Evolutionary conservation across 2,888 invertebrate genomes (phyloP).

Genomic region (Cremastobaeus sp.): DNA sequence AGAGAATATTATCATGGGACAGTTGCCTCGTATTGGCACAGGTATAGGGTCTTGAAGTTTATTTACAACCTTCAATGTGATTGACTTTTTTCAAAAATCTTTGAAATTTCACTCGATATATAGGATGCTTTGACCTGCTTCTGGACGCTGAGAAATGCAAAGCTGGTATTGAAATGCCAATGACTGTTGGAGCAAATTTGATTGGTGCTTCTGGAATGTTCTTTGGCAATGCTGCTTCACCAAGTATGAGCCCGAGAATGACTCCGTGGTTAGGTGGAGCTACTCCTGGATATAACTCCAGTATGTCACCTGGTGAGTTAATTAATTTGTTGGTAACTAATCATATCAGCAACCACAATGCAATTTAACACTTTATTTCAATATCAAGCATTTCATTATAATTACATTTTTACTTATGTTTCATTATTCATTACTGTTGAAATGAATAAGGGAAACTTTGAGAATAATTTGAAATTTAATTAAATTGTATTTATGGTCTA

Average conservation of each 20-base stretch:
- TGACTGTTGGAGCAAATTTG: slow-evolving; percentile 84
- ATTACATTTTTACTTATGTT: no score
- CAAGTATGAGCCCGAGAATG: slow-evolving; percentile 94
- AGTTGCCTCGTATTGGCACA: slow-evolving; percentile 97
- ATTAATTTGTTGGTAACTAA: not conserved
- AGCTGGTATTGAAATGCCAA: slow-evolving; percentile 97
- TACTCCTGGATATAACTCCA: slow-evolving; percentile 87
- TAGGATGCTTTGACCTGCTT: slow-evolving; percentile 96
- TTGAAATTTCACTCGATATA: no score
- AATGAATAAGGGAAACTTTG: no score
- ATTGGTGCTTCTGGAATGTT: slow-evolving; percentile 90
- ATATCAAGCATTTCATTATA: no score
- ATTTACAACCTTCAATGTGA: no score
- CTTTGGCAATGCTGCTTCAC: slow-evolving; percentile 87
- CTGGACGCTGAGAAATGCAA: slow-evolving; percentile 99
- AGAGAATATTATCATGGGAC: slow-evolving; percentile 99
- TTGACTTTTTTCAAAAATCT: no score
- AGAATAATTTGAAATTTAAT: no score
- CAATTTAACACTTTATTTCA: no score
- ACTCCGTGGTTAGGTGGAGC: slow-evolving; percentile 90
- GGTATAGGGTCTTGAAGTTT: no score
- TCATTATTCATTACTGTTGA: no score
- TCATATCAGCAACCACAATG: no score
- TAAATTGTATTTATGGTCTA: slow-evolving; percentile 13
- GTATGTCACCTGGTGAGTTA: slow-evolving; percentile 75